phyloP scores from a whole-genome alignment of 2,797 vertebrate genomes.

The Schizothorax lantsangensis region DNA sequence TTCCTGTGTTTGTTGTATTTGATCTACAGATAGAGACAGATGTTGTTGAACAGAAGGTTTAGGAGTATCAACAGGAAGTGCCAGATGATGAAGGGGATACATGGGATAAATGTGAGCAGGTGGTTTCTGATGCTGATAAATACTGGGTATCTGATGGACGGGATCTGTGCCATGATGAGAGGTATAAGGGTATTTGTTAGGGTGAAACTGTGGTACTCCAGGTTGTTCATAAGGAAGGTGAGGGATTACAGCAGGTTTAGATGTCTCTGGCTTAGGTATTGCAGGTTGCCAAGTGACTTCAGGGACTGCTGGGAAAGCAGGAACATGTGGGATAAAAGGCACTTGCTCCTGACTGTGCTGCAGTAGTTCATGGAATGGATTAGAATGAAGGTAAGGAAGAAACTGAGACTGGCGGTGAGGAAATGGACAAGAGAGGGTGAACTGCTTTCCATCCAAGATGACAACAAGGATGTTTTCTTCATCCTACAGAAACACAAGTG shows the following conservation, averaged over 20 bases:
- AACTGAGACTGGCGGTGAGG: constrained; percentile 9
- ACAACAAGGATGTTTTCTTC: constrained; percentile 31
- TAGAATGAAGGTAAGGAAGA: constrained; percentile 21
- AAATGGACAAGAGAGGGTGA: constrained; percentile 67
- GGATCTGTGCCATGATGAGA: constrained; percentile 23
- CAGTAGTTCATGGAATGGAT: constrained; percentile 19
- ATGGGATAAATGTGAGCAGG: background rate
- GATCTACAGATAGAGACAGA: background rate
- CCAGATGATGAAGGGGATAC: background rate
- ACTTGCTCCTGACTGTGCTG: constrained; percentile 2
- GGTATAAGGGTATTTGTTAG: background rate
- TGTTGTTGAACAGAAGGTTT: background rate
- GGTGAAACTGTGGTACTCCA: background rate
- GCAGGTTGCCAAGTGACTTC: background rate
- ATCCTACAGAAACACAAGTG: constrained; percentile 62
- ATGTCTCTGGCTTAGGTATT: background rate
- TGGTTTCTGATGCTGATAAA: background rate
- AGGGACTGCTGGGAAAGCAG: constrained; percentile 12
- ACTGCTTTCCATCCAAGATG: constrained; percentile 51
- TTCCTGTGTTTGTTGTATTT: background rate
- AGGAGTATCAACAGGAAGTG: background rate
- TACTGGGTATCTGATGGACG: background rate
- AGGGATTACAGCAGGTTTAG: constrained; percentile 31
- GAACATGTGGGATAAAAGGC: background rate
- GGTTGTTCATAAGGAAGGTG: background rate